Evolutionary conservation across 2,797 vertebrate species (phyloP).

Genomic region (Sphaeramia orbicularis): DNA sequence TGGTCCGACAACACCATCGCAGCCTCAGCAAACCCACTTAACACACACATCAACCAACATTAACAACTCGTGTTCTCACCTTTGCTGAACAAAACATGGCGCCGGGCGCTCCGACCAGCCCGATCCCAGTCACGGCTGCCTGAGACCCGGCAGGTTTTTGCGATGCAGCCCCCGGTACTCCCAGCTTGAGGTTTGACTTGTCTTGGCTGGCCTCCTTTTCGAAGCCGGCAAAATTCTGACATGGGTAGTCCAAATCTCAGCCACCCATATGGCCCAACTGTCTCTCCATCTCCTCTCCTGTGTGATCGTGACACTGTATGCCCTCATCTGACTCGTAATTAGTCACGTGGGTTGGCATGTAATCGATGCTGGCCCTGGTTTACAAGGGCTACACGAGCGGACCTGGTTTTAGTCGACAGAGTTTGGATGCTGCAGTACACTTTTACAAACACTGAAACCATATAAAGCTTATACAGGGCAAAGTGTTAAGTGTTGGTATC

Average conservation of each 20-base stretch:
- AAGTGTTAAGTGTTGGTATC: neutral
- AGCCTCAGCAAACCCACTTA: neutral
- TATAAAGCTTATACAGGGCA: neutral
- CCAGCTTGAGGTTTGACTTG: conserved; percentile 22
- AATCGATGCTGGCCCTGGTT: conserved; percentile 64
- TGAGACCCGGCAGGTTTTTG: conserved; percentile 17
- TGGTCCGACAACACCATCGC: conserved; percentile 4
- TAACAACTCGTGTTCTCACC: conserved; percentile 65
- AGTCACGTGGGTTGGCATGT: conserved; percentile 73
- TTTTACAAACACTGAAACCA: neutral
- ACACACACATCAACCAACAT: neutral
- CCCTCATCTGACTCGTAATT: conserved; percentile 65
- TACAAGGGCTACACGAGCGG: conserved; percentile 42
- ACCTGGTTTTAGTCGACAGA: conserved; percentile 29
- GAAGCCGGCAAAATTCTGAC: conserved; percentile 43
- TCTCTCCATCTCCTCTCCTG: conserved; percentile 52
- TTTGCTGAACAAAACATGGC: conserved; percentile 77
- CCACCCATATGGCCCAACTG: conserved; percentile 66
- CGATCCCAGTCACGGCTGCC: conserved; percentile 12
- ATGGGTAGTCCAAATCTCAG: conserved; percentile 56
- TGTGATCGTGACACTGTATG: conserved; percentile 53
- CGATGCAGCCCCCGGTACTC: conserved; percentile 5
- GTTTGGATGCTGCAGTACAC: conserved; percentile 2
- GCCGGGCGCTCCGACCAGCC: conserved; percentile 28
- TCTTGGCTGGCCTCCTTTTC: conserved; percentile 49